Evolutionary conservation across 2,797 vertebrate genomes (phyloP), one percentile per base, ranked within the genome.

Genomic region (Girardinus metallicus): DNA sequence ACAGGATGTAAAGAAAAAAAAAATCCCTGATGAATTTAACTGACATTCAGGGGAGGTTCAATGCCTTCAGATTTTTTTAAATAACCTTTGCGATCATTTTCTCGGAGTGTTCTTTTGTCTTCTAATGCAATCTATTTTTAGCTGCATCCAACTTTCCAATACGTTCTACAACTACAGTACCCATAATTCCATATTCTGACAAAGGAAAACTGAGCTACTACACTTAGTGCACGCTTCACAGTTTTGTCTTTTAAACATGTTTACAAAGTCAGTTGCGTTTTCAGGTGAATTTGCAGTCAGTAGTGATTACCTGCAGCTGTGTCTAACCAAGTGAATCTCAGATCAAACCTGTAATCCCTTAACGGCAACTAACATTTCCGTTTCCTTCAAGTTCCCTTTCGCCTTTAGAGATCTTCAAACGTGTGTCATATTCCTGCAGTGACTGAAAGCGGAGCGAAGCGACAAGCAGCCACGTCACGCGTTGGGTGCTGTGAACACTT

Each of bases 401-500:
- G 11, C 6, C 12, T 60, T 57, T 57, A 26, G 51, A 29, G 57
- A 74, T 57, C 5, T 44, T 5, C 11, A 12, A 12, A 60, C n/a
- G n/a, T 73, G n/a, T 43, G 15, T 55, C 2, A 9, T 26, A 13
- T 39, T 53, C 21, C 3, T 36, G 29, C 31, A 46, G 15, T 16
- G 46, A 16, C 21, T 26, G 7, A 15, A 70, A 70, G 15, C 18
- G 29, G 43, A 72, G 36, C 18, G 3, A 66, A 39, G 9, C 8
- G 4, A 39, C 18, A 41, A 70, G 39, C 39, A 73, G 47, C 47
- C 16, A 21, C 62, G 2, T 23, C 8, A 12, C 6, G 29, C 1
- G 41, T 47, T 72, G 7, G 26, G 70, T 44, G 34, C 29, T n/a
- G 41, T 64, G 43, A 78, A 43, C 80, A 73, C 76, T 73, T 64